Conservation (phyloP, 1,140 invertebrate genomes). For the Nasonia giraulti region DNA sequence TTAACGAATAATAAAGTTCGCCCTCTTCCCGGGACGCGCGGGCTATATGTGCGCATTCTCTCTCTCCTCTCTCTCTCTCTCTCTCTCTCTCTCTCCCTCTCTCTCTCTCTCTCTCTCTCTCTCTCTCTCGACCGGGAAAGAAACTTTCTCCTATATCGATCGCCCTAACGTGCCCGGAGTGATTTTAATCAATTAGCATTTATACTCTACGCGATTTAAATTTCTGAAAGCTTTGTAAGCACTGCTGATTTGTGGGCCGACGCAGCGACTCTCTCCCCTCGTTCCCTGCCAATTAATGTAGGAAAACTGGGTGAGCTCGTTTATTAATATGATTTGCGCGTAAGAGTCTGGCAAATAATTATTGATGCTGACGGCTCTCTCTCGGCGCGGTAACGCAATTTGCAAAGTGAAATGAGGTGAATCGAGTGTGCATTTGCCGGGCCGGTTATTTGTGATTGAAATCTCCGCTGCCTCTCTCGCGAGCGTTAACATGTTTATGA, state of each 20-base stretch:
- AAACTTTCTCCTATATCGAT: neutral
- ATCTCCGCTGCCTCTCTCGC: neutral
- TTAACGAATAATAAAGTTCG: conserved; percentile 25
- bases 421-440: neutral
- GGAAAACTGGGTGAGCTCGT: neutral
- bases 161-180: no score
- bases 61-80: neutral
- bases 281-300: neutral
- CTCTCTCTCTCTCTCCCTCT: neutral
- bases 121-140: neutral
- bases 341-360: neutral
- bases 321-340: neutral
- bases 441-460: neutral
- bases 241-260: neutral
- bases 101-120: neutral
- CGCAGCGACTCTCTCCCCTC: no score
- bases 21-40: neutral
- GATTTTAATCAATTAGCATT: neutral
- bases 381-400: no score
- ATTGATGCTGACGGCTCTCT: neutral
- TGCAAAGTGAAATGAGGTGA: neutral
- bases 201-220: neutral
- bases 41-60: neutral
- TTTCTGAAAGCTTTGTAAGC: neutral
- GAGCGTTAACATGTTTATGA: neutral